Conservation (phyloP, 2,888 invertebrate species). For the Salpingus planirostris region DNA sequence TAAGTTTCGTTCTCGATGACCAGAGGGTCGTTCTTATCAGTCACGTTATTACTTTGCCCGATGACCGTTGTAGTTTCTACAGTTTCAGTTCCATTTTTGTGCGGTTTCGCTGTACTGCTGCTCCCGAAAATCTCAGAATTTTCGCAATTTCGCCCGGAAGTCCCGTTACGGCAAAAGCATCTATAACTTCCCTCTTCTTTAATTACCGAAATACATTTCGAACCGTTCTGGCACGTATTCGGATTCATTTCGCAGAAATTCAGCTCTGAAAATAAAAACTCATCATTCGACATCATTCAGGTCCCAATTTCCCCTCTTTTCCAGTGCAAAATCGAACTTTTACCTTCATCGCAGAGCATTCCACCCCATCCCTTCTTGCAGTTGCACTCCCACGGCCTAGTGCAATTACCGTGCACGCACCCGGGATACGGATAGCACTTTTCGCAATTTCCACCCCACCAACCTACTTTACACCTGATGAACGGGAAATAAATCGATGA, state of each 20-base stretch:
- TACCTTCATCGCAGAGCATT: slow-evolving; percentile 85
- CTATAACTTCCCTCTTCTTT: slow-evolving; percentile 68
- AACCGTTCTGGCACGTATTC: slow-evolving; percentile 68
- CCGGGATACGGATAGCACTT: slow-evolving; percentile 81
- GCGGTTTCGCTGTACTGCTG: too few relatives aligned
- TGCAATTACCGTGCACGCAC: slow-evolving; percentile 77
- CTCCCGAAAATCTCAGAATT: slow-evolving; percentile 39
- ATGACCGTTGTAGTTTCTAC: too few relatives aligned
- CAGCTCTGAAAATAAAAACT: slow-evolving; percentile 50
- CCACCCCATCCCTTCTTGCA: slow-evolving; percentile 86
- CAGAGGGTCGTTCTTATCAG: too few relatives aligned
- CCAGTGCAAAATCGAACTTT: too few relatives aligned
- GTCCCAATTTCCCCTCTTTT: too few relatives aligned
- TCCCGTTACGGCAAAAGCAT: slow-evolving; percentile 68
- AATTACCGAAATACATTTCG: slow-evolving; percentile 69
- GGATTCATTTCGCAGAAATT: slow-evolving; percentile 76
- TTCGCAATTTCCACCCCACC: slow-evolving; percentile 68
- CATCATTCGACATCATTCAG: slow-evolving; percentile 1
- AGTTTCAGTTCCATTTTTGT: too few relatives aligned
- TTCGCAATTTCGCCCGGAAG: slow-evolving; percentile 70
- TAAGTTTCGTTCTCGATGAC: too few relatives aligned
- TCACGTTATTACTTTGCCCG: too few relatives aligned
- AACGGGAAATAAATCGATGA: slow-evolving; percentile 1
- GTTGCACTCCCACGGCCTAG: slow-evolving; percentile 82
- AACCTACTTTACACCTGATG: slow-evolving; percentile 75